Evolutionary conservation across 2,797 vertebrate species (phyloP).

Genomic region (Tarsius wallacei): DNA sequence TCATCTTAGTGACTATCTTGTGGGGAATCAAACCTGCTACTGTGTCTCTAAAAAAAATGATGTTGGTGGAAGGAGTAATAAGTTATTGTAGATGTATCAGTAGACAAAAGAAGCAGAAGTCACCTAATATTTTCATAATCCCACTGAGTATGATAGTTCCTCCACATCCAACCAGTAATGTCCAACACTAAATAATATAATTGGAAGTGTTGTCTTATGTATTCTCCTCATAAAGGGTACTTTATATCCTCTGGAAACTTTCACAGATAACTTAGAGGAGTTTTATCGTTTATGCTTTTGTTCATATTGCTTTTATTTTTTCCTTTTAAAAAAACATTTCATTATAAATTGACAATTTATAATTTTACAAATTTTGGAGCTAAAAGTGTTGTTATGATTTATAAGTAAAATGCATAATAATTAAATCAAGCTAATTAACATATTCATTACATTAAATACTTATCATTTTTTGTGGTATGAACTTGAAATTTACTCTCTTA

Average conservation of each 20-base stretch:
- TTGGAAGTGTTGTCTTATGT: not conserved
- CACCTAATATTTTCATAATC: not conserved
- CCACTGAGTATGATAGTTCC: not conserved
- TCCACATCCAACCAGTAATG: not conserved
- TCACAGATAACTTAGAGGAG: not conserved
- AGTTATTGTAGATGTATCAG: not conserved
- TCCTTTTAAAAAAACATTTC: no score
- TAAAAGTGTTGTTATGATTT: no score
- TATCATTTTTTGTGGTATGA: no score
- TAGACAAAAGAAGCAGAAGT: not conserved
- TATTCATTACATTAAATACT: no score
- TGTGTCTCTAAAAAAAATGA: not conserved
- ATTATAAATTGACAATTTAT: no score
- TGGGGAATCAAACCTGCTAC: not conserved
- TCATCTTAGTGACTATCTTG: not conserved
- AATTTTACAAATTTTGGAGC: no score
- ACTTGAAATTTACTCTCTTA: no score
- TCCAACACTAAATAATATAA: not conserved
- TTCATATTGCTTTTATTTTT: not conserved
- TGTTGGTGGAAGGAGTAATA: not conserved
- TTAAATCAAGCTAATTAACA: no score
- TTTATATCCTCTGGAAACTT: not conserved
- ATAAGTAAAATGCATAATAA: no score
- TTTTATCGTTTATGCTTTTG: not conserved
- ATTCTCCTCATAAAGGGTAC: not conserved